Evolutionary conservation across 2,888 invertebrate species (phyloP).

Genomic region (Athetis lepigone): DNA sequence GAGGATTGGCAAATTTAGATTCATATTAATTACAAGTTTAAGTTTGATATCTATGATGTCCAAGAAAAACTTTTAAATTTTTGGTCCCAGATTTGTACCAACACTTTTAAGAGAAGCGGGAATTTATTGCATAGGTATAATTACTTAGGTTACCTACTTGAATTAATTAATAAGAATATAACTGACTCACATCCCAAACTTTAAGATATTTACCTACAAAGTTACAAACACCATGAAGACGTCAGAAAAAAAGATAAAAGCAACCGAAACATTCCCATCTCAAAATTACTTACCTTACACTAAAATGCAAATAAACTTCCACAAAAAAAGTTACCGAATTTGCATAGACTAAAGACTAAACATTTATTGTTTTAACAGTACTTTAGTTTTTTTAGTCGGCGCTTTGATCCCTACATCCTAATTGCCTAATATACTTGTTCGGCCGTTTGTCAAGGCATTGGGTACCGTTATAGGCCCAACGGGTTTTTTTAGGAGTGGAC

Average conservation of each 20-base stretch:
- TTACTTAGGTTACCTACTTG: no score
- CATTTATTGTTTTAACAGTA: constrained; percentile 58
- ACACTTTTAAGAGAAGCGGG: no score
- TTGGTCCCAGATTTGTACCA: no score
- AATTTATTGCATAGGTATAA: no score
- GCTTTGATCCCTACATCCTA: constrained; percentile 78
- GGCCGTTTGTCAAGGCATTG: constrained; percentile 73
- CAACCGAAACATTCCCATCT: neutral
- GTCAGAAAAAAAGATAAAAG: neutral
- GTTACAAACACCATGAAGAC: neutral
- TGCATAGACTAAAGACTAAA: constrained; percentile 38
- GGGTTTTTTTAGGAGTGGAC: constrained; percentile 75
- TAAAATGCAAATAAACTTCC: constrained; percentile 25
- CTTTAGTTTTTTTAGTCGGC: constrained; percentile 66
- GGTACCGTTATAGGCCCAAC: constrained; percentile 81
- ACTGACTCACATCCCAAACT: no score
- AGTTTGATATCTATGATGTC: no score
- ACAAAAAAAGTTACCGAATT: constrained; percentile 36
- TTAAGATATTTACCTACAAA: no score
- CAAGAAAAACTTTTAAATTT: no score
- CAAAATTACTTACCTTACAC: constrained; percentile 16
- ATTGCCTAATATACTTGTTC: constrained; percentile 83
- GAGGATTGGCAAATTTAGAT: no score
- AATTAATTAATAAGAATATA: no score
- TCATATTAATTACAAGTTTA: no score